A percentile compares a stretch with the other conserved stretches of the same genome.
Conservation (phyloP, 2,113 vertebrate species). For the Hydropotes inermis region DNA sequence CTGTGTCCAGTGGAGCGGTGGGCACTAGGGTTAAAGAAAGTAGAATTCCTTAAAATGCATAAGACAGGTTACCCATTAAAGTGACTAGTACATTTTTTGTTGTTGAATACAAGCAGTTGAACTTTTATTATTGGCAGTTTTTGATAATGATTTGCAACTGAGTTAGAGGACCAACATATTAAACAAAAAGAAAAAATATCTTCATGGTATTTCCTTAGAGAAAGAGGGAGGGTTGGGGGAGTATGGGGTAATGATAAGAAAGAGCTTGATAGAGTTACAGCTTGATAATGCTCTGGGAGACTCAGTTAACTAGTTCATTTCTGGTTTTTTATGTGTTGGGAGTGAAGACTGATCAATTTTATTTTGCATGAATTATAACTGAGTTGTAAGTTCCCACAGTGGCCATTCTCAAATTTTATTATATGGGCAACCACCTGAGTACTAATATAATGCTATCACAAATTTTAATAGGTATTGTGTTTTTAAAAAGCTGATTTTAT, state of each 20-base stretch:
- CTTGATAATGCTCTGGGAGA: neutral
- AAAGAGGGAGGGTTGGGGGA: neutral
- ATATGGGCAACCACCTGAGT: neutral
- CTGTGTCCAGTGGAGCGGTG: neutral
- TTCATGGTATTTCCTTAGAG: neutral
- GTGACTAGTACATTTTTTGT: neutral
- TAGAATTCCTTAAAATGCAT: neutral
- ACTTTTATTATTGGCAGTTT: neutral
- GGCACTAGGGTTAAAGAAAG: neutral
- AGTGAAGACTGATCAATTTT: neutral
- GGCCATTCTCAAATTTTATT: neutral
- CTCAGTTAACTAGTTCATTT: neutral
- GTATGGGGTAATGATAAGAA: neutral
- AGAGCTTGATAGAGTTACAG: neutral
- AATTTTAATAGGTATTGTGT: neutral
- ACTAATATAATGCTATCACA: neutral
- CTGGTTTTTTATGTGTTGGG: neutral
- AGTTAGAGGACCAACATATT: neutral
- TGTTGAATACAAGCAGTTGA: neutral
- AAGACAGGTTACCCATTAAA: neutral
- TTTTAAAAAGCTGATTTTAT: conserved; percentile 9
- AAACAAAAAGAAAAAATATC: neutral
- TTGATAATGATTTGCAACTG: neutral
- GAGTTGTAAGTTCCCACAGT: neutral
- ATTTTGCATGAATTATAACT: neutral